phyloP scores from a whole-genome alignment of 2,797 vertebrate genomes.

The Champsocephalus esox region DNA sequence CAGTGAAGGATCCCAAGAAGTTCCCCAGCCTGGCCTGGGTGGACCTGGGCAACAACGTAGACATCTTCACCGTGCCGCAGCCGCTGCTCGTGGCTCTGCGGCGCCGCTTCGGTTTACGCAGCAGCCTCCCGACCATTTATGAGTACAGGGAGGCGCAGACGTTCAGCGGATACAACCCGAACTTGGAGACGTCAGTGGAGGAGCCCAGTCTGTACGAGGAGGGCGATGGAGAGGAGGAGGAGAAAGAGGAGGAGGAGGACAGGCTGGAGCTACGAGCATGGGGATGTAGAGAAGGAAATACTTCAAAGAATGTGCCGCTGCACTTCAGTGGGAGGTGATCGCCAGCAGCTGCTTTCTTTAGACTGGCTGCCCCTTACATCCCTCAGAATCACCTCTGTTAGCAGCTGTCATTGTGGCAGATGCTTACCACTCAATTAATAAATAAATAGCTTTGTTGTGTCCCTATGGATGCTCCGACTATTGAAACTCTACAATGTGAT shows the following conservation, averaged over 20 bases:
- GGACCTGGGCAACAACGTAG: slow-evolving; percentile 92
- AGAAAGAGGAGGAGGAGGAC: slow-evolving; percentile 77
- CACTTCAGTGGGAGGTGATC: slow-evolving; percentile 87
- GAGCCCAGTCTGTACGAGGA: slow-evolving; percentile 83
- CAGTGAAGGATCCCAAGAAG: slow-evolving; percentile 86
- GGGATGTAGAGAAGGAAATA: slow-evolving; percentile 62
- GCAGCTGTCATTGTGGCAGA: slow-evolving; percentile 55
- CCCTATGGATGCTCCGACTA: slow-evolving; percentile 47
- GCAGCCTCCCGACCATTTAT: slow-evolving; percentile 91
- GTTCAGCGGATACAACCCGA: slow-evolving; percentile 62
- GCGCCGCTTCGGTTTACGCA: slow-evolving; percentile 88
- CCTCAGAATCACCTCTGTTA: slow-evolving; percentile 40
- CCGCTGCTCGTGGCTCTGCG: slow-evolving; percentile 90
- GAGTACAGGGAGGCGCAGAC: slow-evolving; percentile 82
- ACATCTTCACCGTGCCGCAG: slow-evolving; percentile 92
- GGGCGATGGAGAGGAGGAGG: slow-evolving; percentile 70
- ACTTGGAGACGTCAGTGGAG: slow-evolving; percentile 80
- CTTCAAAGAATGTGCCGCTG: slow-evolving; percentile 71
- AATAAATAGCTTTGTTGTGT: slow-evolving; percentile 49
- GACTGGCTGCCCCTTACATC: slow-evolving; percentile 45
- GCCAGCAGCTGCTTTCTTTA: slow-evolving; percentile 52
- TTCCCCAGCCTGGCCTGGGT: slow-evolving; percentile 92
- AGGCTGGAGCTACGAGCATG: slow-evolving; percentile 74
- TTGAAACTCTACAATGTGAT: slow-evolving; percentile 26
- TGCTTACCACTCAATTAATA: slow-evolving; percentile 36